phyloP scores from a whole-genome alignment of 2,113 vertebrate genomes.

The Bos javanicus region DNA sequence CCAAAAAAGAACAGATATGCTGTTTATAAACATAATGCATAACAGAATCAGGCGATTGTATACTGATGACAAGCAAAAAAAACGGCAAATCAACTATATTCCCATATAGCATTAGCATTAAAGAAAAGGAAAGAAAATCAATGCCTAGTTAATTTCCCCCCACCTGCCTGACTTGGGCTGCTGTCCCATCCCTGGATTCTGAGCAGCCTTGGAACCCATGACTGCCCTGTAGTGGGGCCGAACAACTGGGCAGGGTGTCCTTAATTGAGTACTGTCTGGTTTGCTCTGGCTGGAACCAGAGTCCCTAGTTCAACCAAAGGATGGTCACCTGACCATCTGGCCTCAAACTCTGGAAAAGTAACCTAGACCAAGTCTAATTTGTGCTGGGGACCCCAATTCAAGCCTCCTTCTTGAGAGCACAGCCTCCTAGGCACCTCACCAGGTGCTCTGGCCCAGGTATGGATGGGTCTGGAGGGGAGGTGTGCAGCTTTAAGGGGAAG shows the following conservation, averaged over 20 bases:
- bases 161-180: neutral
- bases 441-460: neutral
- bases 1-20: neutral
- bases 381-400: neutral
- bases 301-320: neutral
- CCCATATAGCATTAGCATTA: neutral
- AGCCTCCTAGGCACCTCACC: neutral
- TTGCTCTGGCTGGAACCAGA: neutral
- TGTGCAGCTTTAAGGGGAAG: neutral
- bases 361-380: neutral
- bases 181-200: neutral
- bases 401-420: neutral
- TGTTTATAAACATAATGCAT: neutral
- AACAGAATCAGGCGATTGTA: neutral
- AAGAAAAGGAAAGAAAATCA: neutral
- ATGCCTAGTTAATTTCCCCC: neutral
- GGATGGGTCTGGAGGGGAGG: neutral
- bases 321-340: neutral
- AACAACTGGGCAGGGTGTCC: neutral
- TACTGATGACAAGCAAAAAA: neutral
- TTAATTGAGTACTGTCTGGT: neutral
- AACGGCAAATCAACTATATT: neutral
- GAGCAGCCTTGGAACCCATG: neutral
- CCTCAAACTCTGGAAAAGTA: neutral
- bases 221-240: neutral